Evolutionary conservation across 2,888 invertebrate species (phyloP).

Genomic region (Steinernema hermaphroditum): DNA sequence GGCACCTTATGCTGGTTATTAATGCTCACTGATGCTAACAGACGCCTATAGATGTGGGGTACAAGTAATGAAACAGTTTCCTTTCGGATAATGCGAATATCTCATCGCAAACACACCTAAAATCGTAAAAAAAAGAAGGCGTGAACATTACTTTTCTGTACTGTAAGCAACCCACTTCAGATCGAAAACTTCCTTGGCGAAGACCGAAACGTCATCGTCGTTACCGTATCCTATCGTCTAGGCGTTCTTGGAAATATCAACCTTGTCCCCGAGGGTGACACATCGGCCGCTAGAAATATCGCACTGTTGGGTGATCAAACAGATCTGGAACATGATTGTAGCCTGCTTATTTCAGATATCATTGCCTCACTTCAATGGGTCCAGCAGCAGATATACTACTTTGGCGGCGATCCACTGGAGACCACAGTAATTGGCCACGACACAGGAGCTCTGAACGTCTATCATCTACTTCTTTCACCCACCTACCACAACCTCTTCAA

Average conservation of each 20-base stretch:
- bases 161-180: too few relatives aligned
- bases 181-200: neutral
- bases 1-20: too few relatives aligned
- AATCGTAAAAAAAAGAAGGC: too few relatives aligned
- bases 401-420: neutral
- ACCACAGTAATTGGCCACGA: neutral
- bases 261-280: neutral
- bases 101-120: too few relatives aligned
- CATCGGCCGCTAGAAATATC: neutral
- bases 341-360: neutral
- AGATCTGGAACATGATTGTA: neutral
- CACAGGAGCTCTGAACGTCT: slow-evolving; percentile 1
- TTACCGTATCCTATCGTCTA: neutral
- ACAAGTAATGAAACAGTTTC: too few relatives aligned
- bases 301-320: neutral
- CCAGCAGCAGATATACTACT: neutral
- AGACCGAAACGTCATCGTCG: neutral
- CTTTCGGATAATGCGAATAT: too few relatives aligned
- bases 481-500: slow-evolving; percentile 7
- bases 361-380: neutral
- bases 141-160: too few relatives aligned
- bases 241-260: neutral
- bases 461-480: neutral
- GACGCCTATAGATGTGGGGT: too few relatives aligned
- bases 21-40: too few relatives aligned